These are phyloP conservation scores for Stenichneumon culpator DNA, from an alignment of 2,888 invertebrate genomes.

Conservation along the genomic window DNA sequence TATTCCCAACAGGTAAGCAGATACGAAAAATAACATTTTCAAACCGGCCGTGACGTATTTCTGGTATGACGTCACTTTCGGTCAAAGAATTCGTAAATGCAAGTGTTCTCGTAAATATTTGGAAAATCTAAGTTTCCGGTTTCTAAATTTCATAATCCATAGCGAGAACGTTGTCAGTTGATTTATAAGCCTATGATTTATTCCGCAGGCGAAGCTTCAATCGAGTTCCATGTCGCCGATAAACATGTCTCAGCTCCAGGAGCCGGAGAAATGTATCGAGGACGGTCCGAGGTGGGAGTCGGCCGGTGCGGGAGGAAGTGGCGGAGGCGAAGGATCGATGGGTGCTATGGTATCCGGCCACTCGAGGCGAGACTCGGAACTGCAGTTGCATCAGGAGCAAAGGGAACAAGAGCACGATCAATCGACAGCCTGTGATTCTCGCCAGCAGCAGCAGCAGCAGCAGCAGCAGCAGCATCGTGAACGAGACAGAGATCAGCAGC, in stretches of 20 bases:
- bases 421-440: constrained; percentile 47
- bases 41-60: neutral
- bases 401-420: constrained; percentile 68
- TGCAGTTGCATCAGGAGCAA: constrained; percentile 69
- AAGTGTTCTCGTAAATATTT: no score
- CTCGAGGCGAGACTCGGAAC: constrained; percentile 59
- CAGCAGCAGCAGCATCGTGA: constrained; percentile 72
- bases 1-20: constrained; percentile 75
- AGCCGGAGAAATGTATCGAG: constrained; percentile 71
- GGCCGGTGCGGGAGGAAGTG: constrained; percentile 72
- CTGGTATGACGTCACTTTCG: neutral
- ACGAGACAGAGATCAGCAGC: constrained; percentile 65
- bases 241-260: constrained; percentile 71
- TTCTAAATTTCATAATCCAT: no score
- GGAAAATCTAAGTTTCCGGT: neutral
- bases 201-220: constrained; percentile 70
- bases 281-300: constrained; percentile 82
- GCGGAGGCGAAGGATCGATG: constrained; percentile 60
- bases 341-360: constrained; percentile 47
- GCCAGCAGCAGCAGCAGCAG: constrained; percentile 46
- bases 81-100: no score
- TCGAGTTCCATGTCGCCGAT: constrained; percentile 65
- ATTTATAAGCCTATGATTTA: neutral
- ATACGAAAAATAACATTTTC: neutral
- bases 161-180: neutral